A percentile compares a stretch with the other conserved stretches of the same genome.
Conservation (phyloP, 2,888 invertebrate species). For the Oscheius myriophilus region DNA sequence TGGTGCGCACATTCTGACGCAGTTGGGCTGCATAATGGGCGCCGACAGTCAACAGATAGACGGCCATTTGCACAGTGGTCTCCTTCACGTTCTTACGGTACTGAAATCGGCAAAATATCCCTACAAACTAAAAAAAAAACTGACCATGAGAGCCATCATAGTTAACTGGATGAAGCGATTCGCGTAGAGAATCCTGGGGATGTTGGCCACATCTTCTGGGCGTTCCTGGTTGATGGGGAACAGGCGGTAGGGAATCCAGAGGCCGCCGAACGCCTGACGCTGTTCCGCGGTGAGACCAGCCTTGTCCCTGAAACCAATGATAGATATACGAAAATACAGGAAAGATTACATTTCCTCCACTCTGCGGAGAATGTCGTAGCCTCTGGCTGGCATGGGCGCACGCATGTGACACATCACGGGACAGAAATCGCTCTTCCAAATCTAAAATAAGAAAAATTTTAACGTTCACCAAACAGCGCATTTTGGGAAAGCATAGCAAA, state of each 20-base stretch:
- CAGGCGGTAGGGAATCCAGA: slow-evolving; percentile 47
- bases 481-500: no score
- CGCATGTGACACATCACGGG: slow-evolving; percentile 57
- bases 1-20: neutral
- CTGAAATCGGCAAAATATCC: neutral
- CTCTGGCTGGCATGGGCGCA: slow-evolving; percentile 34
- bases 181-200: slow-evolving; percentile 32
- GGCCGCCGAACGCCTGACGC: slow-evolving; percentile 10
- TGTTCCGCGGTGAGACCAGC: slow-evolving; percentile 3
- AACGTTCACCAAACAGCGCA: no score
- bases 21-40: slow-evolving; percentile 28
- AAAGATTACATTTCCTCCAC: slow-evolving; percentile 9
- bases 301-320: slow-evolving; percentile 35
- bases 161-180: slow-evolving; percentile 33
- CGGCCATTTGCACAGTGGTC: slow-evolving; percentile 53
- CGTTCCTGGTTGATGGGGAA: slow-evolving; percentile 28
- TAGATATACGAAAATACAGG: no score
- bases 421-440: slow-evolving; percentile 50
- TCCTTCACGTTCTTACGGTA: slow-evolving; percentile 33
- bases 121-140: slow-evolving; percentile 2
- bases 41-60: slow-evolving; percentile 55
- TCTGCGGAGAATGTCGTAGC: slow-evolving; percentile 1
- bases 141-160: slow-evolving; percentile 9
- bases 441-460: no score
- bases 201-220: slow-evolving; percentile 29